Conservation (phyloP, 2,888 invertebrate genomes). For the Epsilonema sp. region DNA sequence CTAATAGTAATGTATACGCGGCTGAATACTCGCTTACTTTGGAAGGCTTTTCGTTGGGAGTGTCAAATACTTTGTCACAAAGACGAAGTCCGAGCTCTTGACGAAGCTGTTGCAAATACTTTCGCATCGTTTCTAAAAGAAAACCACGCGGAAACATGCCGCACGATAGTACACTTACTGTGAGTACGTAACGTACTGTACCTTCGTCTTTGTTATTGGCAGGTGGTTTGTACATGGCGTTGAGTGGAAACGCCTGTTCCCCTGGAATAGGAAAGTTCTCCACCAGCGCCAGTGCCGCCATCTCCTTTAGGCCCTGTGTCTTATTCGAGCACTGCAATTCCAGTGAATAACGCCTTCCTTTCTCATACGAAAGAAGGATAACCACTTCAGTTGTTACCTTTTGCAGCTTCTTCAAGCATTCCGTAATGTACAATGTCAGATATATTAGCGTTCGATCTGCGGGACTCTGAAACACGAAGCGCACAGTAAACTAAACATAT, state of each 20-base stretch:
- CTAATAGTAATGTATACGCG: no score
- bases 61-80: conserved; percentile 75
- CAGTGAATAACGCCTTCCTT: background rate
- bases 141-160: background rate
- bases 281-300: conserved; percentile 75
- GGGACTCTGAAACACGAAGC: conserved; percentile 76
- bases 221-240: conserved; percentile 81
- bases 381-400: no score
- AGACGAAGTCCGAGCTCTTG: conserved; percentile 83
- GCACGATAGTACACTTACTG: no score
- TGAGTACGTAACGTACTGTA: no score
- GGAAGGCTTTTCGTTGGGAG: conserved; percentile 72
- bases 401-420: conserved; percentile 81
- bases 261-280: conserved; percentile 78
- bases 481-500: no score
- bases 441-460: conserved; percentile 91
- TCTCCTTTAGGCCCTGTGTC: conserved; percentile 63
- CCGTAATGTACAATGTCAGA: conserved; percentile 84
- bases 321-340: conserved; percentile 52
- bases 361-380: no score
- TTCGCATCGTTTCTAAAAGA: conserved; percentile 58
- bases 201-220: conserved; percentile 55
- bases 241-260: conserved; percentile 75
- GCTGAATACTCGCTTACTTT: no score
- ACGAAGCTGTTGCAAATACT: conserved; percentile 75